Evolutionary conservation across 2,113 vertebrate genomes (phyloP).

Genomic region (Hydrolagus affinis): DNA sequence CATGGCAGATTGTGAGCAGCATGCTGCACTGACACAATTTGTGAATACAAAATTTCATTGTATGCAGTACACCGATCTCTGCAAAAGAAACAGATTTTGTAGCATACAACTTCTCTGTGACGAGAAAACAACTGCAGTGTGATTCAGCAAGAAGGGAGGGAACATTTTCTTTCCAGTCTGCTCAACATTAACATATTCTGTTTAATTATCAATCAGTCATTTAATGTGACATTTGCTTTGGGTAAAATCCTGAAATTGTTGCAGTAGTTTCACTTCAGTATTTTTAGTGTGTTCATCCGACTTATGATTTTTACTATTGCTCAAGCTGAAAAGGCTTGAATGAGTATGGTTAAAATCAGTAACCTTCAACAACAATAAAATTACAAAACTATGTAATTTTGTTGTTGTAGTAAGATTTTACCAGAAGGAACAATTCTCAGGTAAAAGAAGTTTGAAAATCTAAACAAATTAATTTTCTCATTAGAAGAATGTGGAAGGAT

Average conservation of each 20-base stretch:
- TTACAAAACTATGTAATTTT: too few species aligned
- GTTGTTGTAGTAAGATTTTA: too few species aligned
- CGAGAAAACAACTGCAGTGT: background rate
- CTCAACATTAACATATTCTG: background rate
- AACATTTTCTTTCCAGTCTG: background rate
- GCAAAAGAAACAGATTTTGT: background rate
- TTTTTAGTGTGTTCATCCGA: background rate
- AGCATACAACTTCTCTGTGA: background rate
- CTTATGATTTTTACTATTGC: background rate
- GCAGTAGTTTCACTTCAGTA: background rate
- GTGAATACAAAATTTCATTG: background rate
- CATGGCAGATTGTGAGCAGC: background rate
- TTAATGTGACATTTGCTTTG: background rate
- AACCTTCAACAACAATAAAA: too few species aligned
- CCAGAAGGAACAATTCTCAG: background rate
- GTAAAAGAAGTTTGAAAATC: background rate
- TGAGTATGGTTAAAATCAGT: background rate
- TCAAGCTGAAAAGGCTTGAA: background rate
- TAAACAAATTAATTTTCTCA: background rate
- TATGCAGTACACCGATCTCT: background rate
- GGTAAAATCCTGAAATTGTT: background rate
- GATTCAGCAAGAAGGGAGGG: too few species aligned
- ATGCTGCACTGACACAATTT: background rate
- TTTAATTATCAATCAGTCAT: background rate
- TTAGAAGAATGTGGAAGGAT: background rate